Base-by-base conservation (phyloP, 92 coral and sea anemone species). In the Montipora capitata region DNA sequence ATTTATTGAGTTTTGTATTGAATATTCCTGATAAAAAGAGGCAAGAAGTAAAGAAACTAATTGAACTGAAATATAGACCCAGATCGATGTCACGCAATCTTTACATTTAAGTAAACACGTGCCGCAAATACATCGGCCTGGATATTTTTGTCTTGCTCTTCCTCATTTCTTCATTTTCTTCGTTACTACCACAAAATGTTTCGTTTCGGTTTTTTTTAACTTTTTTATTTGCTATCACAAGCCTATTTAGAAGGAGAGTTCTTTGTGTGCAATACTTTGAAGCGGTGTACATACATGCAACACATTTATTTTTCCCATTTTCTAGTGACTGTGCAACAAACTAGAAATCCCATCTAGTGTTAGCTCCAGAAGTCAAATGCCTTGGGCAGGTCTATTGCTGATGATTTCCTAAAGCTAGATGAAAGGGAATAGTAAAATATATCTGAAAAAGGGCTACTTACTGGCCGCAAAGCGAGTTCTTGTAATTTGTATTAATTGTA, bases 321-420 rank as follows among this genome's bases (percentile, higher is more conserved):
- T 20, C 27, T 20, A 20, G 27, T 20, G 27, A 20, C 27, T 20
- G 27, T 20, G 27, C 27, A 20, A 20, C 27, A 20, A 20, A 20
- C 27, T 20, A 20, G 76, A 43, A 70, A 70, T 70, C 76, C 43
- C 40, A 70, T 70, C 44, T 70, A 70, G 16, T 6, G 35, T 70
- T 20, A 70, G 76, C 76, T 70, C 76, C 76, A 70, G 40, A 70
- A 41, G 45, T 70, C 1, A 70, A 20, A 20, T 20, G 27, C 27
- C 27, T 20, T 20, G 27, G 27, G 27, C 27, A 20, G 27, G 27
- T 20, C 16, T 49, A 70, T 70, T 70, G 76, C 76, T 69, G 10
- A 69, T 41, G 78, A 73, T 73, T 73, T 73, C 78, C 74, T 69
- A 69, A 69, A 12, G 74, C 74, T 69, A 39, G 51, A 69, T 69